These are phyloP conservation scores for Plodia interpunctella DNA, from an alignment of 1,140 invertebrate species.

Conservation along the genomic window DNA sequence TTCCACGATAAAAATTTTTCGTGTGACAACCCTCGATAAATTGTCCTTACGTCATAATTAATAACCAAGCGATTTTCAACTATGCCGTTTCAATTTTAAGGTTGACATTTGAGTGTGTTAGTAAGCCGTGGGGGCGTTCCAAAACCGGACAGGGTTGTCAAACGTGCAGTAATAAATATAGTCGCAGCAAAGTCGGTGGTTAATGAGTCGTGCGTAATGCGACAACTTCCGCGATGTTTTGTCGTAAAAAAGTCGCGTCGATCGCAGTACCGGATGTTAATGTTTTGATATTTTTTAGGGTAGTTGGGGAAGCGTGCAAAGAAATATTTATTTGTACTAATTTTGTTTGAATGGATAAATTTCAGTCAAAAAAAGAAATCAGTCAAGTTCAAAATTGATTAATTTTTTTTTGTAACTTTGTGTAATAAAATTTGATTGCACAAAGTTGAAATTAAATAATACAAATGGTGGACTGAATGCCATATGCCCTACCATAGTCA, in stretches of 20 bases:
- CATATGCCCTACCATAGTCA: too few species aligned
- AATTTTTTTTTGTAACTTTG: too few species aligned
- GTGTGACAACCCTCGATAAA: slow-evolving; percentile 41
- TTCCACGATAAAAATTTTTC: slow-evolving; percentile 46
- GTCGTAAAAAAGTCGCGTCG: slow-evolving; percentile 56
- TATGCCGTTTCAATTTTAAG: background rate
- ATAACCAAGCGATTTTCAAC: background rate
- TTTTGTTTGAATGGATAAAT: too few species aligned
- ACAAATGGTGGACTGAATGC: too few species aligned
- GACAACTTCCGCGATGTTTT: slow-evolving; percentile 65
- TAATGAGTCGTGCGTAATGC: slow-evolving; percentile 69
- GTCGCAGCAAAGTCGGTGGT: slow-evolving; percentile 42
- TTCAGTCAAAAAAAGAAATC: too few species aligned
- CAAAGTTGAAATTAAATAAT: too few species aligned
- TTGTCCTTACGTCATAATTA: background rate
- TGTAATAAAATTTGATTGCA: too few species aligned
- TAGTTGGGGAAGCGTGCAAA: background rate
- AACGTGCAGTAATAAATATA: slow-evolving; percentile 60
- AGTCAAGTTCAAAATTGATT: too few species aligned
- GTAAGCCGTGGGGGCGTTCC: slow-evolving; percentile 23
- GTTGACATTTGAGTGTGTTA: slow-evolving; percentile 1
- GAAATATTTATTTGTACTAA: too few species aligned
- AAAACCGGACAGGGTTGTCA: slow-evolving; percentile 50
- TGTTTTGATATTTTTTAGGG: slow-evolving; percentile 19
- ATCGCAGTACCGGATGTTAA: slow-evolving; percentile 17